Conservation (phyloP, 2,888 invertebrate species). For the Pseudeuparius sepicola region DNA sequence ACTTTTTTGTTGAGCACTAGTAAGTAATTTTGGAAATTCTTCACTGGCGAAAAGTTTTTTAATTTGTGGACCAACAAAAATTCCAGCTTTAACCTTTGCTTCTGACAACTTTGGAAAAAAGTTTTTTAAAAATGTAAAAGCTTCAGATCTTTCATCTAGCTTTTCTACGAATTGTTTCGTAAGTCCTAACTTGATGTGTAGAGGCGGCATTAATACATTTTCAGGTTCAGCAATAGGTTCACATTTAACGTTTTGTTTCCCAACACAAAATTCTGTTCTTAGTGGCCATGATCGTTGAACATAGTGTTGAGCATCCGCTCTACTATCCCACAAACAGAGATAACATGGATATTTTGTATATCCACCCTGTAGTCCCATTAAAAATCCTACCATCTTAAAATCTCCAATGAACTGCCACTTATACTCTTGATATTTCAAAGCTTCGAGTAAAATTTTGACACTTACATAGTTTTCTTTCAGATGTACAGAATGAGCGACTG, state of each 20-base stretch:
- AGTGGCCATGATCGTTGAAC: slow-evolving; percentile 20
- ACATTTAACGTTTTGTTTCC: slow-evolving; percentile 21
- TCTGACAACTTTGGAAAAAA: slow-evolving; percentile 9
- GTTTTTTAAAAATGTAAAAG: too few relatives aligned
- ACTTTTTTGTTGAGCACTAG: slow-evolving; percentile 16
- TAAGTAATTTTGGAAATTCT: too few relatives aligned
- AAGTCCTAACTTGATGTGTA: slow-evolving; percentile 21
- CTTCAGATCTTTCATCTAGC: too few relatives aligned
- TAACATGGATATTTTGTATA: slow-evolving; percentile 24
- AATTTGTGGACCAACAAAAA: slow-evolving; percentile 13
- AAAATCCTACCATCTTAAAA: slow-evolving; percentile 28
- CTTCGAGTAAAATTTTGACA: too few relatives aligned
- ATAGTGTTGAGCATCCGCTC: slow-evolving; percentile 22
- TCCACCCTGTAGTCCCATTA: slow-evolving; percentile 26
- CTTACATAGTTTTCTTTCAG: too few relatives aligned
- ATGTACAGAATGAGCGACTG: slow-evolving; percentile 27
- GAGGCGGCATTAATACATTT: slow-evolving; percentile 18
- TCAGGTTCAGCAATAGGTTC: slow-evolving; percentile 17
- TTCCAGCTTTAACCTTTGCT: slow-evolving; percentile 10
- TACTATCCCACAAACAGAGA: slow-evolving; percentile 25
- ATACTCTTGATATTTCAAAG: too few relatives aligned
- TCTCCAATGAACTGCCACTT: too few relatives aligned
- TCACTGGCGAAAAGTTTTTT: slow-evolving; percentile 17
- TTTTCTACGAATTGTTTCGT: too few relatives aligned
- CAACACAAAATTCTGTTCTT: slow-evolving; percentile 18